Evolutionary conservation across 2,113 vertebrate species (phyloP), one percentile per base, ranked within the genome.

Genomic region (Pollachius pollachius): DNA sequence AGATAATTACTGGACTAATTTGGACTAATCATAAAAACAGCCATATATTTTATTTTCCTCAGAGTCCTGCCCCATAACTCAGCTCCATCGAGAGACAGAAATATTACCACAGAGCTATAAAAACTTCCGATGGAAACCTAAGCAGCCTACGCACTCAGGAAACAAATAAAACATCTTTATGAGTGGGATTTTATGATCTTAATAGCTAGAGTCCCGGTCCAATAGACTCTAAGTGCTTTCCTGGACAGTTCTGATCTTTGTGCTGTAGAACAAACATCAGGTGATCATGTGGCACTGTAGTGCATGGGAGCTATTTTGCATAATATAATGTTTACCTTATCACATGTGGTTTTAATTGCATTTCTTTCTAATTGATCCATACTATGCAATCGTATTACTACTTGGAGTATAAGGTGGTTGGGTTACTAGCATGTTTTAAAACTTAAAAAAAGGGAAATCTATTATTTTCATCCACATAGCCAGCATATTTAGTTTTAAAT

Each of bases 101-200:
- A 89, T 82, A 82, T 86, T 83, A 87, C 76, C 72, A 37, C 16
- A 9, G 69, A 65, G 77, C 77, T 67, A 80, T 87, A 82, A 88
- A 87, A 73, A 67, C 76, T 77, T 81, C 64, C 79, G 84, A 85
- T 82, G 83, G 84, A 87, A 86, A 84, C 74, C 80, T 68, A 81
- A 89, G 85, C 80, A 74, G 77, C 75, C 72, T 67, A 66, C 84
- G 72, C 72, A 82, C 80, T 83, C 87, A 85, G 86, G 87, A 87
- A 89, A 88, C 85, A 88, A 88, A 87, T 90, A 85, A 90, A 90
- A 85, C 81, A 78, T 89, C 78, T 89, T 89, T 88, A 90, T 80
- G 87, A 85, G 81, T 17, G 0, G 13, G 67, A 67, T 81, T 87
- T 90, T 87, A 88, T 83, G 85, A 84, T 86, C 60, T 73, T 88